These are phyloP conservation scores for Gambusia holbrooki DNA, from an alignment of 2,113 vertebrate genomes.

Conservation along the genomic window DNA sequence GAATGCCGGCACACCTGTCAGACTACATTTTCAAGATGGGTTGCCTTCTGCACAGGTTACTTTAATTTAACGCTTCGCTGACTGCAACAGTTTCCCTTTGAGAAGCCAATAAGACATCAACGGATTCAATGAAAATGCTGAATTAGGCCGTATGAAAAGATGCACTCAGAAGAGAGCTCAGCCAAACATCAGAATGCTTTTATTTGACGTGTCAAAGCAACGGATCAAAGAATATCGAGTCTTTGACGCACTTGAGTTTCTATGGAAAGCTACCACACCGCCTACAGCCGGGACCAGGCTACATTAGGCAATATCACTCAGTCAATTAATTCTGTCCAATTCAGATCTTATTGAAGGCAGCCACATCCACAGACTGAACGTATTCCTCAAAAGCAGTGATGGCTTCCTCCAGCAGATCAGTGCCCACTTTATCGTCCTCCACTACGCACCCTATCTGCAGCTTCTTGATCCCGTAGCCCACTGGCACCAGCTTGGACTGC, in stretches of 20 bases:
- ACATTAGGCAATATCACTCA: background rate
- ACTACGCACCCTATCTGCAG: conserved; percentile 96
- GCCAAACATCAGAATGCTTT: conserved; percentile 40
- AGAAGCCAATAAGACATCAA: conserved; percentile 1
- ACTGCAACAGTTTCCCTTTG: conserved; percentile 7
- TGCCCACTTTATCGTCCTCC: conserved; percentile 96
- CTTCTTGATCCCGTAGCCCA: conserved; percentile 97
- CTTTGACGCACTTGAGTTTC: conserved; percentile 33
- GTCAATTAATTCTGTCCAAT: background rate
- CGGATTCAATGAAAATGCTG: background rate
- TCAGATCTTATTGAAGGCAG: conserved; percentile 97
- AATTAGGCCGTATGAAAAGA: background rate
- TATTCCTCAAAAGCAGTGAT: conserved; percentile 93
- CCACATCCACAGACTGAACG: conserved; percentile 96
- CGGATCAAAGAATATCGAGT: conserved; percentile 19
- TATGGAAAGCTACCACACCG: background rate
- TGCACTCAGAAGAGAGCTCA: background rate
- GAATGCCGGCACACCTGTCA: conserved; percentile 39
- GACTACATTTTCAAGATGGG: conserved; percentile 23
- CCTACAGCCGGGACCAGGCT: background rate
- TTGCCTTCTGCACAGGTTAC: conserved; percentile 4
- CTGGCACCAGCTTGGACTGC: conserved; percentile 91
- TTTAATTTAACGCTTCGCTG: conserved; percentile 6
- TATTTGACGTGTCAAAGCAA: conserved; percentile 47
- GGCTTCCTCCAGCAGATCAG: conserved; percentile 91